Evolutionary conservation across 2,113 vertebrate genomes (phyloP).

Genomic region (Apaloderma vittatum): DNA sequence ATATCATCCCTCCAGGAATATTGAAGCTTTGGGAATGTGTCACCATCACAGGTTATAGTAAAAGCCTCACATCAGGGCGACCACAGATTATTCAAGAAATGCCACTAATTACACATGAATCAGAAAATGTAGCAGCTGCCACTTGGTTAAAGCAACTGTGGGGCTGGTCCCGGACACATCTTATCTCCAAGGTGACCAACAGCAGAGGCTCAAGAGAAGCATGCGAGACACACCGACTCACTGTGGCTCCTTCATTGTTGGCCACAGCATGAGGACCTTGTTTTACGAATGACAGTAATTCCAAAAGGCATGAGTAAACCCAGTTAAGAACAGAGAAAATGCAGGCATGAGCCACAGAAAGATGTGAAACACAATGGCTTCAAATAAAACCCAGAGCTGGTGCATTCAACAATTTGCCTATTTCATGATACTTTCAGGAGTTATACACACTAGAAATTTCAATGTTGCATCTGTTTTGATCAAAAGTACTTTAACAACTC

Average conservation of each 20-base stretch:
- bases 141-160: neutral
- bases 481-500: rapidly evolving
- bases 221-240: neutral
- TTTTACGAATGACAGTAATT: neutral
- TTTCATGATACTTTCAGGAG: neutral
- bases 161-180: neutral
- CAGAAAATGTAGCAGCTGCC: neutral
- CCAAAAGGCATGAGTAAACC: neutral
- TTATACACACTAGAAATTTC: neutral
- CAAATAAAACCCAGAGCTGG: neutral
- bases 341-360: neutral
- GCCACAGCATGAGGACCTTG: conserved; percentile 25
- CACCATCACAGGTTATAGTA: neutral
- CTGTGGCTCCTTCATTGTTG: neutral
- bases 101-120: neutral
- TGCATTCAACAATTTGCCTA: neutral
- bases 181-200: neutral
- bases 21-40: neutral
- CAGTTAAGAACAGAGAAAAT: neutral
- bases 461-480: neutral
- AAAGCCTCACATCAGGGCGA: neutral
- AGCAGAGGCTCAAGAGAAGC: neutral
- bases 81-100: neutral
- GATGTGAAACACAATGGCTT: neutral
- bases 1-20: neutral